Evolutionary conservation across 2,888 invertebrate species (phyloP).

Genomic region (Boloria euphrosyne): DNA sequence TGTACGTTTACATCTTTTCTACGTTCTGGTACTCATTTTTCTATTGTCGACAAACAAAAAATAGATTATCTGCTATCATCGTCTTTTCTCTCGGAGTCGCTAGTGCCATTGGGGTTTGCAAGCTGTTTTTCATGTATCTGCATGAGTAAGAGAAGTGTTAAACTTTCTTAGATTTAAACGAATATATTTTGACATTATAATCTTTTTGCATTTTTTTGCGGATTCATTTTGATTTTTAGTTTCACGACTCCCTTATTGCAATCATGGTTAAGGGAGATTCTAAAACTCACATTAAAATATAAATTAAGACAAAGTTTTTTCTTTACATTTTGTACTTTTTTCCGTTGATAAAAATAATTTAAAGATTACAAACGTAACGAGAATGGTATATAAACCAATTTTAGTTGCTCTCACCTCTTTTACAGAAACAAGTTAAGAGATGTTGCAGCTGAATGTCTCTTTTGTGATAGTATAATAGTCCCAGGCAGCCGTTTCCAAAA

Average conservation of each 20-base stretch:
- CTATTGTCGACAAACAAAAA: conserved; percentile 1
- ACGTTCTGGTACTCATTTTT: conserved; percentile 1
- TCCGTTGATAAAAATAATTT: no score
- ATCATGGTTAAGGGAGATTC: no score
- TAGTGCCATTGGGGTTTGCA: conserved; percentile 5
- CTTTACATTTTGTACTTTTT: no score
- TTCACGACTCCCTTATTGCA: no score
- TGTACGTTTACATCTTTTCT: conserved; percentile 12
- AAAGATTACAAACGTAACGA: no score
- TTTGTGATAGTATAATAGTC: not conserved
- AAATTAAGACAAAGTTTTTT: no score
- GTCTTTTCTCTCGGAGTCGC: conserved; percentile 16
- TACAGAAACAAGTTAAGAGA: conserved; percentile 7
- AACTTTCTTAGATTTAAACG: no score
- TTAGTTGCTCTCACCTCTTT: not conserved
- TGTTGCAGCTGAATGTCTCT: conserved; percentile 4
- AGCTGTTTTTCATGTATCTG: conserved; percentile 11
- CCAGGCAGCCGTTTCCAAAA: conserved; percentile 3
- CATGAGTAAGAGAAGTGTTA: conserved; percentile 6
- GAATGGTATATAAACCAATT: no score
- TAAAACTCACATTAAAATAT: no score
- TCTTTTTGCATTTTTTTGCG: no score
- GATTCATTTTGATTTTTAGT: no score
- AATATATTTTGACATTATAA: no score
- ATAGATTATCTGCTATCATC: conserved; percentile 4